Percentiles rank a stretch among this genome's conserved stretches.
Conservation (phyloP, 2,888 invertebrate species). For the Ichneumoninae sp. region DNA sequence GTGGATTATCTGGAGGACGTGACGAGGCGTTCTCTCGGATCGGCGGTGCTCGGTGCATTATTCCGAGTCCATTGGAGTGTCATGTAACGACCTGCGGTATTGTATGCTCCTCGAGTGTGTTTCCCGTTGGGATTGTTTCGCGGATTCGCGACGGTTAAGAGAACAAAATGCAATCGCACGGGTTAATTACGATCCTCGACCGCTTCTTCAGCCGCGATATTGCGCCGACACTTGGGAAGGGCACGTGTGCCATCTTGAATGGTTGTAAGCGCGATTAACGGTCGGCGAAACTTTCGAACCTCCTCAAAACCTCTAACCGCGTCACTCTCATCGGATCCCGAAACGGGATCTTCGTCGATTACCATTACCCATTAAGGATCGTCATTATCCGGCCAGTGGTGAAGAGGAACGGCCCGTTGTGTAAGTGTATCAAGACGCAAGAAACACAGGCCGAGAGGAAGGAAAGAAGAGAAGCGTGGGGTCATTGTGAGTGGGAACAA, state of each 20-base stretch:
- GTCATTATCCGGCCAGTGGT: conserved; percentile 37
- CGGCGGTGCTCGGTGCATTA: conserved; percentile 38
- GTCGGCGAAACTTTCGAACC: conserved; percentile 20
- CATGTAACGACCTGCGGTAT: conserved; percentile 18
- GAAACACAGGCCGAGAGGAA: conserved; percentile 19
- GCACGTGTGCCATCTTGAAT: conserved; percentile 20
- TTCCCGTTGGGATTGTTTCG: conserved; percentile 58
- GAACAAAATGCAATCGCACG: conserved; percentile 59
- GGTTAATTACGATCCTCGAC: conserved; percentile 59
- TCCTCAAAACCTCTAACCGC: background rate
- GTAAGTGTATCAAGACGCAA: conserved; percentile 37
- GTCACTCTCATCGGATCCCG: background rate
- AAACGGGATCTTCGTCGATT: conserved; percentile 52
- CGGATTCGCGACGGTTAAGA: conserved; percentile 59
- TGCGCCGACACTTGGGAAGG: conserved; percentile 13
- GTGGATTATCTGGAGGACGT: conserved; percentile 55
- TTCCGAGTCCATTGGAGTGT: conserved; percentile 7
- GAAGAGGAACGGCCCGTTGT: conserved; percentile 19
- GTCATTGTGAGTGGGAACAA: conserved; percentile 73
- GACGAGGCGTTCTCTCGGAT: conserved; percentile 56
- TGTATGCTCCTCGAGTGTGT: conserved; percentile 38
- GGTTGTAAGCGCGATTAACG: conserved; percentile 43
- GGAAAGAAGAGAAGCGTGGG: conserved; percentile 61
- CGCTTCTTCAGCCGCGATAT: background rate
- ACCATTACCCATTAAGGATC: conserved; percentile 38